Conservation (phyloP, 2,888 invertebrate species). For the Caenorhabditis auriculariae region DNA sequence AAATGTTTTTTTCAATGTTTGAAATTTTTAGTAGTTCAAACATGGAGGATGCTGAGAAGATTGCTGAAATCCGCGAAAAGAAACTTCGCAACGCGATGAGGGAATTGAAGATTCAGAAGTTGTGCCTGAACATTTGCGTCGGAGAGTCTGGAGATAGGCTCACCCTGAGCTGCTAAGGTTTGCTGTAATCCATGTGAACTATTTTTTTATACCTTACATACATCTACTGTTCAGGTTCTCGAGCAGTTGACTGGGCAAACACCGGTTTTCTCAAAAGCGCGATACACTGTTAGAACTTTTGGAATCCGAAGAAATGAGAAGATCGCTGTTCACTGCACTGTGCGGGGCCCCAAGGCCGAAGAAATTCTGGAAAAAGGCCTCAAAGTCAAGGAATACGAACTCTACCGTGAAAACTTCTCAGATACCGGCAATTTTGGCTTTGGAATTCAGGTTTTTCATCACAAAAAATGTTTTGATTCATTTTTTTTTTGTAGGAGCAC, state of each 20-base stretch:
- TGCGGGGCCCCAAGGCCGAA: constrained; percentile 96
- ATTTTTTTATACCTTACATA: too few species aligned
- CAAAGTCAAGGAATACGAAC: constrained; percentile 97
- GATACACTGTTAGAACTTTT: constrained; percentile 97
- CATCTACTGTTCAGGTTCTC: constrained; percentile 45
- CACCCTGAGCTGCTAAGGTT: constrained; percentile 72
- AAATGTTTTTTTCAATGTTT: too few species aligned
- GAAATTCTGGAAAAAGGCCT: constrained; percentile 96
- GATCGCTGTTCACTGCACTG: constrained; percentile 98
- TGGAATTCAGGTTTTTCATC: constrained; percentile 73
- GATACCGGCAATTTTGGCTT: constrained; percentile 92
- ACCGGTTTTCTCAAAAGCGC: constrained; percentile 95
- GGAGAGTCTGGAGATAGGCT: constrained; percentile 91
- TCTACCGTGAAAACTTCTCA: constrained; percentile 93
- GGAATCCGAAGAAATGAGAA: constrained; percentile 99
- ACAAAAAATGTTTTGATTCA: not conserved
- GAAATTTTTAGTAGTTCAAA: too few species aligned
- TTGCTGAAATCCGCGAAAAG: constrained; percentile 60
- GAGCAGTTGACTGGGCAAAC: constrained; percentile 98
- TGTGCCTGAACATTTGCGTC: constrained; percentile 97
- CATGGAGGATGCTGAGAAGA: too few species aligned
- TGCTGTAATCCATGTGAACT: too few species aligned
- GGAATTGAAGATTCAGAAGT: constrained; percentile 92
- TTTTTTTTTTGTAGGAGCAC: constrained; percentile 77
- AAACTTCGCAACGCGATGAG: constrained; percentile 93